Base-by-base conservation (phyloP, 2,888 invertebrate genomes). In the Blastobasis adustella region DNA sequence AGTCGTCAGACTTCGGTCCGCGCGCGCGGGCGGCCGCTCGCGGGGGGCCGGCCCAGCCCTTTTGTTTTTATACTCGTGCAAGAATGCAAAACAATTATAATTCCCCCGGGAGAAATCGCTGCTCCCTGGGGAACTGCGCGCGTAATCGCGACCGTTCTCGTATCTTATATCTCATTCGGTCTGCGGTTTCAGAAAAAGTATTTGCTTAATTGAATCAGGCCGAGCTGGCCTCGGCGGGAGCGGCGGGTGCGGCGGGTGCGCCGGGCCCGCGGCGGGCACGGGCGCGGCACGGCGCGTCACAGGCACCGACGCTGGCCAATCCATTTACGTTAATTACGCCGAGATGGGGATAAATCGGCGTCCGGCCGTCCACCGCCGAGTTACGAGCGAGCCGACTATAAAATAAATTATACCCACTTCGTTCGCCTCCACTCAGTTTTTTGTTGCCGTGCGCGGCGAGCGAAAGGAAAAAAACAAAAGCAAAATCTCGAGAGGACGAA, bases 361-460 rank as follows among this genome's bases (percentile, higher is more conserved):
- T 83, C 85, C 83, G 86, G 80, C 81, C 83, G 85, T 85, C 86
- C 85, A 85, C 81, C 78, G 83, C 70, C 86, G 81, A 85, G 87
- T 87, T 87, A 88, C 86, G 88, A 88, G 82, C 85, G 81, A 81
- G 73, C 82, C 79, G 83, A 80, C 87, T 85, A 88, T 88, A 86
- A 88, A 88, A 88, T 88, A 88, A 88, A 88, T 88, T 88, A 88
- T 87, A 87, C 85, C 86, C 87, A 86, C 86, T 87, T 84, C 85
- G 83, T 80, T 85, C 82, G 85, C 80, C 77, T 86, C 84, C 78
- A 83, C 86, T 86, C 83, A 80, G 79, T 85, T 88, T 88, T 88
- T 88, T 86, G 85, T 87, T 78, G 78, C 78, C 79, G 71, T 76
- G 77, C 80, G 73, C 72, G 71, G 71, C 67, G 68, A 76, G 74